Percentiles rank a stretch among this genome's conserved stretches.
These are phyloP conservation scores for Idaea straminata DNA, from an alignment of 2,888 invertebrate species.

Conservation along the genomic window DNA sequence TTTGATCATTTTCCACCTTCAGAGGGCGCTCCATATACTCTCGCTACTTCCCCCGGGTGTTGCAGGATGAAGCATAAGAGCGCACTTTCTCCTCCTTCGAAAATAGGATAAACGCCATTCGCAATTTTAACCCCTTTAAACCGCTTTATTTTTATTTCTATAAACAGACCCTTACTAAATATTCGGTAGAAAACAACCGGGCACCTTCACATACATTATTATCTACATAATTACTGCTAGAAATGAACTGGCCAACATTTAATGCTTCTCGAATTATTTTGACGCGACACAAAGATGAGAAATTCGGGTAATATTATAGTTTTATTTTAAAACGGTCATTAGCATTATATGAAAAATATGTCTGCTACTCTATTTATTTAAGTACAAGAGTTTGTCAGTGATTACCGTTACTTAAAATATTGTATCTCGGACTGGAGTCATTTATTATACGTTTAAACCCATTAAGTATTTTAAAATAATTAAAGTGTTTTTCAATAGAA, in stretches of 20 bases:
- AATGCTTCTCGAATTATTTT: conserved; percentile 40
- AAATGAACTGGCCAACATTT: conserved; percentile 52
- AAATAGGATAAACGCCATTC: neutral
- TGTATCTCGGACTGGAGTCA: neutral
- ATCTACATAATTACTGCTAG: conserved; percentile 50
- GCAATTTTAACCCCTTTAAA: conserved; percentile 10
- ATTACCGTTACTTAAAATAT: neutral
- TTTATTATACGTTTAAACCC: neutral
- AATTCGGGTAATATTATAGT: conserved; percentile 14
- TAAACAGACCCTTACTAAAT: conserved; percentile 18
- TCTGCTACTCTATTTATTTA: neutral
- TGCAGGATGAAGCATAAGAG: neutral
- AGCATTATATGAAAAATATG: neutral
- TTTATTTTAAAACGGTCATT: neutral
- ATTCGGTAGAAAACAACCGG: conserved; percentile 13
- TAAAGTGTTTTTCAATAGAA: too few relatives aligned
- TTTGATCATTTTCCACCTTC: too few relatives aligned
- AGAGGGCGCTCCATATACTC: too few relatives aligned
- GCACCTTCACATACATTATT: conserved; percentile 25
- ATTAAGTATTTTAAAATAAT: neutral
- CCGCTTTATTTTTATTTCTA: conserved; percentile 12
- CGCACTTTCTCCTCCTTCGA: neutral
- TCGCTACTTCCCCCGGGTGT: neutral
- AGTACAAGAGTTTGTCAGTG: neutral
- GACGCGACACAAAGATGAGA: conserved; percentile 50